These are phyloP conservation scores for Drosophila mojavensis DNA, from an alignment of 1,140 invertebrate genomes.

Conservation along the genomic window DNA sequence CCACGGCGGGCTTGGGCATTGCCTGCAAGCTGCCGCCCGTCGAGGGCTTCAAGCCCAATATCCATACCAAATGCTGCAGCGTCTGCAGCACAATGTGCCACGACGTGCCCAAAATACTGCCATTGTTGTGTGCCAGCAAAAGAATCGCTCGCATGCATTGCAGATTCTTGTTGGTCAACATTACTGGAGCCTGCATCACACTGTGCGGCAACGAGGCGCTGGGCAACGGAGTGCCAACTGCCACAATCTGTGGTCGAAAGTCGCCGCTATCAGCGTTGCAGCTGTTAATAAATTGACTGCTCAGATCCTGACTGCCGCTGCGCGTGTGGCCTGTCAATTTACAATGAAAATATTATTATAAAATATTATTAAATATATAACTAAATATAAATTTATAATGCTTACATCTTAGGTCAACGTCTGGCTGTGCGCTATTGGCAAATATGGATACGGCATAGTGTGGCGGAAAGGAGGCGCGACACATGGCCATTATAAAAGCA, in stretches of 20 bases:
- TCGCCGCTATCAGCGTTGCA: slow-evolving; percentile 86
- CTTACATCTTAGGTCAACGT: slow-evolving; percentile 79
- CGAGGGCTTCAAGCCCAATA: slow-evolving; percentile 97
- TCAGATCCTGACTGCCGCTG: slow-evolving; percentile 84
- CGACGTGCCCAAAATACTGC: slow-evolving; percentile 94
- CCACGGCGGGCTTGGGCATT: slow-evolving; percentile 86
- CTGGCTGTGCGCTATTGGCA: slow-evolving; percentile 67
- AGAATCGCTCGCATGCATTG: slow-evolving; percentile 97
- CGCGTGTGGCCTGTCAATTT: slow-evolving; percentile 74
- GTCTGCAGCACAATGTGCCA: slow-evolving; percentile 98
- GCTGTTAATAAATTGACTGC: slow-evolving; percentile 85
- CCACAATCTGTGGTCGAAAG: slow-evolving; percentile 95
- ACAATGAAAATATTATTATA: slow-evolving; percentile 2
- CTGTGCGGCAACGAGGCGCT: slow-evolving; percentile 89
- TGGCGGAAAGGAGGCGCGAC: slow-evolving; percentile 96
- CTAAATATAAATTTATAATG: background rate
- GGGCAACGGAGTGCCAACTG: slow-evolving; percentile 95
- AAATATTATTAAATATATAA: background rate
- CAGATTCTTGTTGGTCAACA: slow-evolving; percentile 98
- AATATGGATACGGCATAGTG: slow-evolving; percentile 97
- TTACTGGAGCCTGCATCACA: slow-evolving; percentile 96
- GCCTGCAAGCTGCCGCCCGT: slow-evolving; percentile 95
- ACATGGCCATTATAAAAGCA: slow-evolving; percentile 96
- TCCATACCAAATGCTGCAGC: slow-evolving; percentile 98
- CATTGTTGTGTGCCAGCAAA: slow-evolving; percentile 95